A percentile compares a stretch with the other conserved stretches of the same genome.
Evolutionary conservation across 2,888 invertebrate genomes (phyloP).

Genomic region (Xiphydria camelus): DNA sequence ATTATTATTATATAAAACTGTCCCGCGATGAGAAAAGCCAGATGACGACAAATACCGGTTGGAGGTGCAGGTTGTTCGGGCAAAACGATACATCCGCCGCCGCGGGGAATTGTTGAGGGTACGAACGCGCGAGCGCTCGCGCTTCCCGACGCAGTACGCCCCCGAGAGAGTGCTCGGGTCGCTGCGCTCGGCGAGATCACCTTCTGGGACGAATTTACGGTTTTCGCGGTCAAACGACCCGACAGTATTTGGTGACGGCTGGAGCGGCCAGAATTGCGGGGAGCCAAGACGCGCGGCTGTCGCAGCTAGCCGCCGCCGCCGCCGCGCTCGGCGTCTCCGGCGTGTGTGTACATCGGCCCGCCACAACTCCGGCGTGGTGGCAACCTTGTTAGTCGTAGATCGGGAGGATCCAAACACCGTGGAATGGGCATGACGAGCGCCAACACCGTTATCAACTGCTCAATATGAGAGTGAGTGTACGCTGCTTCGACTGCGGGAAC

Average conservation of each 20-base stretch:
- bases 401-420: slow-evolving; percentile 47
- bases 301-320: background rate
- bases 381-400: slow-evolving; percentile 39
- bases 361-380: slow-evolving; percentile 54
- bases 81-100: slow-evolving; percentile 43
- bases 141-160: too few relatives aligned
- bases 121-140: too few relatives aligned
- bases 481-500: slow-evolving; percentile 48
- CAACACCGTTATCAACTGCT: slow-evolving; percentile 55
- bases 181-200: too few relatives aligned
- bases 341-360: slow-evolving; percentile 41
- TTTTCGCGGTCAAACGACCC: slow-evolving; percentile 47
- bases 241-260: slow-evolving; percentile 56
- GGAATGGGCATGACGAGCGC: slow-evolving; percentile 40
- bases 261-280: slow-evolving; percentile 51
- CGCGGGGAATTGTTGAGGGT: too few relatives aligned
- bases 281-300: slow-evolving; percentile 43
- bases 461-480: slow-evolving; percentile 56
- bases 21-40: slow-evolving; percentile 50
- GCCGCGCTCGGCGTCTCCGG: background rate
- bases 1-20: slow-evolving; percentile 56
- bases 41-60: slow-evolving; percentile 52
- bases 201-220: slow-evolving; percentile 44
- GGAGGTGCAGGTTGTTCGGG: slow-evolving; percentile 39
- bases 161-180: too few relatives aligned